Evolutionary conservation across 2,113 vertebrate genomes (phyloP), one percentile per base, ranked within the genome.

Genomic region (Dicrurus megarhynchus): DNA sequence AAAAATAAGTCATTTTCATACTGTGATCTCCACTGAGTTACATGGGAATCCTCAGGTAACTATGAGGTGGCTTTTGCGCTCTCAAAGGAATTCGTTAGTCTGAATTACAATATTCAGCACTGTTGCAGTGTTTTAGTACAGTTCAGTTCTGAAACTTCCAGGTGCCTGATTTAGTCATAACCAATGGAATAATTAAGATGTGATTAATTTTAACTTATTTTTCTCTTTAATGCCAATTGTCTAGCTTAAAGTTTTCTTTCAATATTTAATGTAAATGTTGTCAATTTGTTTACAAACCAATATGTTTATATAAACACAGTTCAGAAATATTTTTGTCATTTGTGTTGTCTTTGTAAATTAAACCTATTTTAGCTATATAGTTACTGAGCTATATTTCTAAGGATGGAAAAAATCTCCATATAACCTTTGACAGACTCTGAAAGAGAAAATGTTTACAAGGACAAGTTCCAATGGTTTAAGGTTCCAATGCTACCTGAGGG

Each of bases 251-350:
- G 16, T 49, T 84, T 53, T 94, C 49, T 90, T 92, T 63, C 57
- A 63, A 22, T 91, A 87, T 87, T 84, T 81, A 77, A 83, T 79
- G 65, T 79, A 52, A 81, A 63, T 67, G n/a, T 69, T 95, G 67
- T 86, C 55, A 74, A 87, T 27, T 84, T 91, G 64, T 93, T 93
- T 89, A 95, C 55, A 93, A 94, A 42, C 42, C 22, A n/a, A 35
- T 82, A 93, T 77, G 76, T 96, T 95, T 95, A 67, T 94, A 95
- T 95, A 93, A 96, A 95, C 47, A 86, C 44, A 35, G 11, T 90
- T 93, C n/a, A 60, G 61, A 96, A 88, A 89, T 73, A 67, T 61
- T 95, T 82, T 91, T 94, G 73, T 87, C 39, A 67, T 60, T 93
- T 1, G 11, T 61, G 39, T 92, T 88, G 49, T 90, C 60, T 93